Base-by-base conservation (phyloP, 2,113 vertebrate genomes). In the Podarcis cretensis region DNA sequence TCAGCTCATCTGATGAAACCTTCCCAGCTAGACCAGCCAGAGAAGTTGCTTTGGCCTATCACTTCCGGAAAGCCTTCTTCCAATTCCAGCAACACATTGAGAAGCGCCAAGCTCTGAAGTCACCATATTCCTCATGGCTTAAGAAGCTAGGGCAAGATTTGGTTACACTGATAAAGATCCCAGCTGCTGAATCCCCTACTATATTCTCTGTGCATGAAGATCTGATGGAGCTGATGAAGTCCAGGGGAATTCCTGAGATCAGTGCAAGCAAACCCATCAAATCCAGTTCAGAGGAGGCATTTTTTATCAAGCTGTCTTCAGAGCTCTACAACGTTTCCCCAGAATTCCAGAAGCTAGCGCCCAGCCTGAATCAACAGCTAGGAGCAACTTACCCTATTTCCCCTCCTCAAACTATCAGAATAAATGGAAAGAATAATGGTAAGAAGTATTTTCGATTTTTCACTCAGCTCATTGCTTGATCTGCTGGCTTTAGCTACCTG, bases 1-100 rank as follows among this genome's bases (percentile, higher is more conserved):
- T 98, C 25, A 0, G 0, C 0, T 65, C 32, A 12, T 87, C 87
- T 2, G 2, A 23, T 2, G 16, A 87, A 35, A 73, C 6, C 68
- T 96, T 94, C 87, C 93, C 95, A 82, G 92, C 92, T 9, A 89
- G 89, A 1, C 40, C 89, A 14, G 82, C 95, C 21, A 87, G 89
- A 1, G 30, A 92, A 35, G 68, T 66, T 21, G 54, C 82, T 63
- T 93, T 96, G 1, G 87, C 5, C 35, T 97, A 97, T 90, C 96
- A 96, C 91, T 98, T 98, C 87, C 92, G 93, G 1, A 93, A 93
- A 54, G 91, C 96, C 63, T 90, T 98, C 0, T 88, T 69, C 5
- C 84, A 93, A 37, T 97, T 97, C 30, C 95, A 94, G 20, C 18
- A 86, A 30, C 95, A 97, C 63, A 91, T 97, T 7, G 93, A 20